Conservation (phyloP, 2,113 vertebrate genomes). For the Callithrix jacchus region DNA sequence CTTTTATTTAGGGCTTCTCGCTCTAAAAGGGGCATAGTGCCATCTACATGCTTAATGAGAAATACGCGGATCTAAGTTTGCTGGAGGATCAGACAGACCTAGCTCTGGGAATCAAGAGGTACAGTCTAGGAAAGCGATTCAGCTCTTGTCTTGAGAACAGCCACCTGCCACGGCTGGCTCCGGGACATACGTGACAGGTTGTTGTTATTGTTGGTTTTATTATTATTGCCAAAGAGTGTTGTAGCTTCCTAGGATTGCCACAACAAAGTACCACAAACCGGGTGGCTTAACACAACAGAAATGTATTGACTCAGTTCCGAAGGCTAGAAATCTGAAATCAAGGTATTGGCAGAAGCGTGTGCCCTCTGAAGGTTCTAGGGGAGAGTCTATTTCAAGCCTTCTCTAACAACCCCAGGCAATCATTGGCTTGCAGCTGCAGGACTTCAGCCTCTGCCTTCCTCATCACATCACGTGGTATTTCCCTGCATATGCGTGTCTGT, state of each 20-base stretch:
- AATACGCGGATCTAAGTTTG: not conserved
- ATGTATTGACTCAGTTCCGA: not conserved
- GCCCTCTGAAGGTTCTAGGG: not conserved
- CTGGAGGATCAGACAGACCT: not conserved
- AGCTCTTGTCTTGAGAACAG: not conserved
- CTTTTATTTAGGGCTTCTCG: not conserved
- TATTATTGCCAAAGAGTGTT: not conserved
- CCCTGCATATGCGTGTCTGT: not conserved
- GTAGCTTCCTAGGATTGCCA: not conserved
- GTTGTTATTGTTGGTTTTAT: not conserved
- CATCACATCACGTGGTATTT: accelerated
- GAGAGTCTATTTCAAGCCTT: not conserved
- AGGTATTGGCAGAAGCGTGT: not conserved
- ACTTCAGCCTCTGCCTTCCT: accelerated
- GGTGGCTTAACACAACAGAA: not conserved
- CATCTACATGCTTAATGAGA: conserved; percentile 25
- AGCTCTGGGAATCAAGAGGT: not conserved
- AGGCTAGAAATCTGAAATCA: not conserved
- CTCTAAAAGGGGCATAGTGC: not conserved
- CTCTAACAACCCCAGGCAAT: not conserved
- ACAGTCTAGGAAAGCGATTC: not conserved
- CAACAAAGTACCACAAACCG: not conserved
- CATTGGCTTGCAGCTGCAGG: not conserved
- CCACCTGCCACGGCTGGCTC: not conserved
- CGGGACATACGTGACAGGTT: not conserved